Conservation (phyloP, 2,888 invertebrate species). For the Synanthedon myopaeformis region DNA sequence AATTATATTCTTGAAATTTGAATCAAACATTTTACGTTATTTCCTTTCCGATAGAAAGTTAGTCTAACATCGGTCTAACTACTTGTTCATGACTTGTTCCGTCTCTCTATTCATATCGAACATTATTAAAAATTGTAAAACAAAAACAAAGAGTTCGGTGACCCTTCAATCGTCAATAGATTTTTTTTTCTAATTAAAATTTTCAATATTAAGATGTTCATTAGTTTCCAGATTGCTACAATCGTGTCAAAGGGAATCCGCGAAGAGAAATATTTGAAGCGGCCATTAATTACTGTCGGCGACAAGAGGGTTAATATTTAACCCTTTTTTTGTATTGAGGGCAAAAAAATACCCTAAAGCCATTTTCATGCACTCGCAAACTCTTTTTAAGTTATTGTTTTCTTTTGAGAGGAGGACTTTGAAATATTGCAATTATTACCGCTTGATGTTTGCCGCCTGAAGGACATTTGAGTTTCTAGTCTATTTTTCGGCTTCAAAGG, state of each 20-base stretch:
- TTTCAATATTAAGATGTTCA: neutral
- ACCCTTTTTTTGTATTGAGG: constrained; percentile 38
- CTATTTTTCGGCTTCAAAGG: constrained; percentile 12
- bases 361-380: constrained; percentile 50
- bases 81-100: too few species aligned
- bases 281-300: constrained; percentile 56
- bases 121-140: too few species aligned
- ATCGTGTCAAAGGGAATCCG: neutral
- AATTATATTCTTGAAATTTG: too few species aligned
- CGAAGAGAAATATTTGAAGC: constrained; percentile 34
- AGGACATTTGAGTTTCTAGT: constrained; percentile 16
- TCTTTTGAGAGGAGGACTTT: constrained; percentile 50
- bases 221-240: neutral
- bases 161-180: neutral
- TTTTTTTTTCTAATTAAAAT: neutral
- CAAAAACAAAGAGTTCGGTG: neutral
- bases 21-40: too few species aligned
- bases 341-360: constrained; percentile 36
- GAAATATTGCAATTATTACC: constrained; percentile 59
- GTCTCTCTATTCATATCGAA: too few species aligned
- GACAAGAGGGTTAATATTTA: constrained; percentile 51
- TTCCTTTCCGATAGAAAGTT: too few species aligned
- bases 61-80: too few species aligned
- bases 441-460: constrained; percentile 40
- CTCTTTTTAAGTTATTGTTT: constrained; percentile 63